phyloP scores from a whole-genome alignment of 2,797 vertebrate genomes.

The Neosalanx taihuensis region DNA sequence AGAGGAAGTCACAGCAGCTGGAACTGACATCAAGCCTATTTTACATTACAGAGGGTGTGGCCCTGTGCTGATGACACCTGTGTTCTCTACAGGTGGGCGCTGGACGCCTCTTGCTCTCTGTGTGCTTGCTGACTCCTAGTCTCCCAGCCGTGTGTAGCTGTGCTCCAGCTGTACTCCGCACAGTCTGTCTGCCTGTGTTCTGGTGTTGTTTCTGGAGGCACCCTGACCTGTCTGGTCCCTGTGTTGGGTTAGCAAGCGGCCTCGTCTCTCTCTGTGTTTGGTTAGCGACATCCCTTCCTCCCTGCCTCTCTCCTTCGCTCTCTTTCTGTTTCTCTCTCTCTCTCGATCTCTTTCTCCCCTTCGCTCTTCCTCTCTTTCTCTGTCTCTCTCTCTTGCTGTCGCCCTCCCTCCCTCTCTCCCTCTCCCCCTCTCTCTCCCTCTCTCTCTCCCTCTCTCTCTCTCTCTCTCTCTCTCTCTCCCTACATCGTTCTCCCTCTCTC shows the following conservation, averaged over 20 bases:
- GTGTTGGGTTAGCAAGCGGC: slow-evolving; percentile 19
- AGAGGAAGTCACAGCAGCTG: too few relatives aligned
- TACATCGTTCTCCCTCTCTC: not conserved
- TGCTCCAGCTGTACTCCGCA: not conserved
- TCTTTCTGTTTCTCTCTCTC: not conserved
- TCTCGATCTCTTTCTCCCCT: not conserved
- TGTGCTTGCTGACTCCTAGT: too few relatives aligned
- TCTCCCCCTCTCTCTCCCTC: not conserved
- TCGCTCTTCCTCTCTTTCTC: not conserved
- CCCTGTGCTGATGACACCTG: not conserved
- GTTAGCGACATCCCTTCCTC: not conserved
- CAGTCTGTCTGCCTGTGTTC: not conserved
- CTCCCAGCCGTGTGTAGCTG: too few relatives aligned
- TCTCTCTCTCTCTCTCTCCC: slow-evolving; percentile 11
- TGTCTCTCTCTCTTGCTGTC: not conserved
- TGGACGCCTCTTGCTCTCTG: not conserved
- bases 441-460: not conserved
- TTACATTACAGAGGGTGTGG: not conserved
- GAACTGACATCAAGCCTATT: not conserved
- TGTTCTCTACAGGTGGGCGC: not conserved
- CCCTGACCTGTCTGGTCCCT: not conserved
- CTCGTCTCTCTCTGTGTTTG: slow-evolving; percentile 1
- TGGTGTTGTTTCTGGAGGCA: slow-evolving; percentile 11
- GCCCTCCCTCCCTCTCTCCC: not conserved
- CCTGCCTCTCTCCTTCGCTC: not conserved